These are phyloP conservation scores for Vannuccia rotundouncinata DNA, from an alignment of 2,888 invertebrate species.

Conservation along the genomic window DNA sequence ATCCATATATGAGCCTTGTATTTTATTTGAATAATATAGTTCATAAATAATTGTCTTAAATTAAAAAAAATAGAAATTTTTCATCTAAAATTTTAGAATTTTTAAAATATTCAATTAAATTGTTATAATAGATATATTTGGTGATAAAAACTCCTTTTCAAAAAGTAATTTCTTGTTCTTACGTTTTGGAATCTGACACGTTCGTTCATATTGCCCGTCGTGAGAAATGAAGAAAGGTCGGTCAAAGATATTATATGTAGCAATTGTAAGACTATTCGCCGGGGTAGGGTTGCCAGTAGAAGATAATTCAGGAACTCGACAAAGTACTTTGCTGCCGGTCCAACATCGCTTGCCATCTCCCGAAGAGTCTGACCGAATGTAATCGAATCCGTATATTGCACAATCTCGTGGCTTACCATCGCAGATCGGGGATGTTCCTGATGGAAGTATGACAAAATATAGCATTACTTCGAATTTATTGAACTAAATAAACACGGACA, in stretches of 20 bases:
- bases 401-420: not conserved
- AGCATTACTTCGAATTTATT: too few species aligned
- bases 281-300: not conserved
- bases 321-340: conserved; percentile 32
- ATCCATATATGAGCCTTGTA: too few species aligned
- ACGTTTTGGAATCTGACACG: conserved; percentile 35
- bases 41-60: too few species aligned
- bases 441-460: too few species aligned
- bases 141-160: too few species aligned
- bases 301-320: not conserved
- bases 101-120: too few species aligned
- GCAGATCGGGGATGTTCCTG: conserved; percentile 21
- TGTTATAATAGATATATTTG: too few species aligned
- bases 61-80: too few species aligned
- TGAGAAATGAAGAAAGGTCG: conserved; percentile 24
- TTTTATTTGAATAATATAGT: too few species aligned
- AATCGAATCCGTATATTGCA: not conserved
- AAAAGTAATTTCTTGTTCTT: too few species aligned
- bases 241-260: conserved; percentile 32
- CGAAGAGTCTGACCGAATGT: conserved; percentile 2
- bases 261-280: not conserved
- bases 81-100: too few species aligned
- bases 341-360: conserved; percentile 32
- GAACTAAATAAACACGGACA: too few species aligned
- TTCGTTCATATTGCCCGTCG: conserved; percentile 32